phyloP scores from a whole-genome alignment of 1,140 invertebrate species.

The Drosophila guanche region DNA sequence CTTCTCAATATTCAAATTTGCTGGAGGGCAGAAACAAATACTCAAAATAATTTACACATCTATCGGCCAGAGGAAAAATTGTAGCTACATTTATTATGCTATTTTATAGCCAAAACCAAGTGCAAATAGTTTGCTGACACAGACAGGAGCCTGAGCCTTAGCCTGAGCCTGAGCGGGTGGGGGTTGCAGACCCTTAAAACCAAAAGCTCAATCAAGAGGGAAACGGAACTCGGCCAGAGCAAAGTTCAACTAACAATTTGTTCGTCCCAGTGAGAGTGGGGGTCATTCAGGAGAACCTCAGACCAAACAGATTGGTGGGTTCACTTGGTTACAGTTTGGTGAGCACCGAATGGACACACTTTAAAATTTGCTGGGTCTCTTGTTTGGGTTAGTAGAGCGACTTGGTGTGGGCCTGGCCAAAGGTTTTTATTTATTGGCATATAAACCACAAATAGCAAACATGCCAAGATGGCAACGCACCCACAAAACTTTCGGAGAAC shows the following conservation, averaged over 20 bases:
- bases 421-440: slow-evolving; percentile 80
- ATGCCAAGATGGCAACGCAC: slow-evolving; percentile 64
- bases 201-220: slow-evolving; percentile 72
- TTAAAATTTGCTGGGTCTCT: slow-evolving; percentile 63
- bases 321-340: slow-evolving; percentile 55
- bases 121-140: slow-evolving; percentile 74
- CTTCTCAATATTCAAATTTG: slow-evolving; percentile 15
- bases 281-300: slow-evolving; percentile 57
- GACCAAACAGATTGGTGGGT: slow-evolving; percentile 22
- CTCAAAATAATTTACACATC: slow-evolving; percentile 63
- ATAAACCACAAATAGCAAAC: slow-evolving; percentile 79
- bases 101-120: slow-evolving; percentile 75
- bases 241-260: slow-evolving; percentile 71
- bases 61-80: slow-evolving; percentile 33
- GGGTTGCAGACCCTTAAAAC: slow-evolving; percentile 39
- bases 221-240: slow-evolving; percentile 32
- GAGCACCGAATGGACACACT: slow-evolving; percentile 50
- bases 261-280: slow-evolving; percentile 26
- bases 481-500: slow-evolving; percentile 50
- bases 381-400: not conserved
- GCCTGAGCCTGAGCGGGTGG: not conserved
- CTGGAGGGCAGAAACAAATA: slow-evolving; percentile 29
- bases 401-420: slow-evolving; percentile 39
- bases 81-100: slow-evolving; percentile 71
- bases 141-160: slow-evolving; percentile 8